Conservation (phyloP, 2,888 invertebrate genomes). For the Gnatocerus cornutus region DNA sequence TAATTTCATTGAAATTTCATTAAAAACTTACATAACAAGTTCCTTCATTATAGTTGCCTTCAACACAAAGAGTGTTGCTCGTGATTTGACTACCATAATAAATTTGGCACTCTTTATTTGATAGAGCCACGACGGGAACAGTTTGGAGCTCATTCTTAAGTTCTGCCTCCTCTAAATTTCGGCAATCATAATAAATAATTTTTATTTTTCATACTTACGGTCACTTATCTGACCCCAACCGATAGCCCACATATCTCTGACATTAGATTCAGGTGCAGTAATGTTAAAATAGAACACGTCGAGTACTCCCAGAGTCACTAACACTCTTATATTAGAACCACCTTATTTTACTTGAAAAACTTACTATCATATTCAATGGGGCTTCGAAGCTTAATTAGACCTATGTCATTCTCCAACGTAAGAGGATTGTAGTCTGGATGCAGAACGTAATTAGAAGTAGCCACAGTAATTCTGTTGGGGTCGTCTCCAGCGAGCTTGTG, state of each 20-base stretch:
- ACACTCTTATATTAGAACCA: too few relatives aligned
- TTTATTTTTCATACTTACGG: slow-evolving; percentile 7
- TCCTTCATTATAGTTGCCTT: slow-evolving; percentile 27
- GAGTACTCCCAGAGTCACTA: background rate
- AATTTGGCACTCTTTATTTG: slow-evolving; percentile 13
- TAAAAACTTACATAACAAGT: slow-evolving; percentile 17
- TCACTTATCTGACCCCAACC: slow-evolving; percentile 30
- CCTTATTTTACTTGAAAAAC: too few relatives aligned
- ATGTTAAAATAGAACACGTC: background rate
- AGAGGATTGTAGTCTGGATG: slow-evolving; percentile 14
- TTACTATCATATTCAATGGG: background rate
- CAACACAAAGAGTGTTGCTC: slow-evolving; percentile 4
- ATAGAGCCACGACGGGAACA: background rate
- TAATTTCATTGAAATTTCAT: too few relatives aligned
- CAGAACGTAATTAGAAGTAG: background rate
- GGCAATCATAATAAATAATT: too few relatives aligned
- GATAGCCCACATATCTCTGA: background rate
- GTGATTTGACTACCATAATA: background rate
- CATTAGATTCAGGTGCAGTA: too few relatives aligned
- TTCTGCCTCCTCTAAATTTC: too few relatives aligned
- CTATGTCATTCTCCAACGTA: slow-evolving; percentile 13
- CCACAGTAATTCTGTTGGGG: slow-evolving; percentile 4
- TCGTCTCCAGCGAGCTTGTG: slow-evolving; percentile 4
- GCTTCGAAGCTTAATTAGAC: slow-evolving; percentile 11
- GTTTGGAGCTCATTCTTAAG: background rate